Percentiles rank a stretch among this genome's conserved stretches.
phyloP scores from a whole-genome alignment of 2,888 invertebrate genomes.

The Polia nebulosa region DNA sequence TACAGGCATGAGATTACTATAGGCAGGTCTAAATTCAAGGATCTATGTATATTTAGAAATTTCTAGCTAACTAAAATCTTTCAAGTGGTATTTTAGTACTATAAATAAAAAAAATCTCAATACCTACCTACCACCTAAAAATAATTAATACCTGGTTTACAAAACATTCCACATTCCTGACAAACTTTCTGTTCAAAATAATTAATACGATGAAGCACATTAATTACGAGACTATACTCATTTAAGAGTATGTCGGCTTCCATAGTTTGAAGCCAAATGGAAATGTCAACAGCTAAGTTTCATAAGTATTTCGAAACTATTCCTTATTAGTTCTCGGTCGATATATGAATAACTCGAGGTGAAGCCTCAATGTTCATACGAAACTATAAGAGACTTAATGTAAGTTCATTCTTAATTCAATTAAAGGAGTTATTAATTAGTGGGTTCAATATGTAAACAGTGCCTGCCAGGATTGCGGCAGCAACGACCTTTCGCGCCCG shows the following conservation, averaged over 20 bases:
- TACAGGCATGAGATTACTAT: no score
- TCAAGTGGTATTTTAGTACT: no score
- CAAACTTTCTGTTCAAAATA: slow-evolving; percentile 14
- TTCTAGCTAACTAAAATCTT: no score
- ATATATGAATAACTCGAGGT: slow-evolving; percentile 30
- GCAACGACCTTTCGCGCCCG: no score
- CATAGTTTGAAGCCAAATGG: slow-evolving; percentile 40
- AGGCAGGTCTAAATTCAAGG: no score
- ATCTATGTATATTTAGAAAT: no score
- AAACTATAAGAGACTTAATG: not conserved
- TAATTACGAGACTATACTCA: slow-evolving; percentile 33
- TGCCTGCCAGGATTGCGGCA: no score
- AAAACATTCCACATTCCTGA: not conserved
- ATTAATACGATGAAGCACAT: slow-evolving; percentile 18
- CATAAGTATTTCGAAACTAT: slow-evolving; percentile 48
- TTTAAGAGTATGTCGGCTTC: slow-evolving; percentile 7
- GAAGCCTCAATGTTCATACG: slow-evolving; percentile 24
- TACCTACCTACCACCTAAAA: no score
- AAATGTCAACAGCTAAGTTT: slow-evolving; percentile 51
- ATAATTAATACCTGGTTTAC: not conserved
- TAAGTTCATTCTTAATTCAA: no score
- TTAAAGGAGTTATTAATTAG: no score
- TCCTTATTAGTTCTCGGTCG: slow-evolving; percentile 41
- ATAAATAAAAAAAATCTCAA: no score
- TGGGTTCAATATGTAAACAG: no score